Conservation (phyloP, 64 coral and sea anemone species). For the Montipora cactus region DNA sequence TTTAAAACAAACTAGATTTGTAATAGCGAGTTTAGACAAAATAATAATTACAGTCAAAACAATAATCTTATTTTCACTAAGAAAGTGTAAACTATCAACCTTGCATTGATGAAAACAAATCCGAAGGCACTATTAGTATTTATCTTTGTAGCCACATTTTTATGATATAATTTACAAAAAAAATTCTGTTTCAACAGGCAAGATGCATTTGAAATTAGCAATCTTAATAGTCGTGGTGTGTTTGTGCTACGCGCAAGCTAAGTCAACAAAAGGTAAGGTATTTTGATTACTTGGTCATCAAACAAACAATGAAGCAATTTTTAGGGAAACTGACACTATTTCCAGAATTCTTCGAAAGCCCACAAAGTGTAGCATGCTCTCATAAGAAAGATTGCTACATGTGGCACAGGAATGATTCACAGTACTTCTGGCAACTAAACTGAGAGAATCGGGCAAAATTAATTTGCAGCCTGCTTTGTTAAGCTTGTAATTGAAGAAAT, state of each 20-base stretch:
- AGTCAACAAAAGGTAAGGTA: slow-evolving; percentile 27
- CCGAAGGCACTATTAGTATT: background rate
- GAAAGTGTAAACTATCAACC: background rate
- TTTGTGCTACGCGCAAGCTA: slow-evolving; percentile 43
- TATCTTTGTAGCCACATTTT: no score
- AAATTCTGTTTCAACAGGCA: background rate
- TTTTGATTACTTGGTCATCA: background rate
- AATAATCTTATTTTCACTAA: background rate
- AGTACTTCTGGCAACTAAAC: no score
- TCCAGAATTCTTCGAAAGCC: no score
- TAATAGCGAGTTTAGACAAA: background rate
- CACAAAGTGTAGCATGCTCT: no score
- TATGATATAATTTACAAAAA: no score
- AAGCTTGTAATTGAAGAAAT: no score
- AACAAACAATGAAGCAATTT: background rate
- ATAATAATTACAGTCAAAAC: background rate
- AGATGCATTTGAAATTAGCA: slow-evolving; percentile 32
- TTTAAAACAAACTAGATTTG: background rate
- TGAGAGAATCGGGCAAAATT: no score
- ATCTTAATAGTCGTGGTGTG: background rate
- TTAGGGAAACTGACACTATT: background rate
- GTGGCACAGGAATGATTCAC: no score
- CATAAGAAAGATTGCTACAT: no score
- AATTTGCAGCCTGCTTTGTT: no score
- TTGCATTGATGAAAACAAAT: background rate